Evolutionary conservation across 2,113 vertebrate species (phyloP).

Genomic region (Sphyrna mokarran): DNA sequence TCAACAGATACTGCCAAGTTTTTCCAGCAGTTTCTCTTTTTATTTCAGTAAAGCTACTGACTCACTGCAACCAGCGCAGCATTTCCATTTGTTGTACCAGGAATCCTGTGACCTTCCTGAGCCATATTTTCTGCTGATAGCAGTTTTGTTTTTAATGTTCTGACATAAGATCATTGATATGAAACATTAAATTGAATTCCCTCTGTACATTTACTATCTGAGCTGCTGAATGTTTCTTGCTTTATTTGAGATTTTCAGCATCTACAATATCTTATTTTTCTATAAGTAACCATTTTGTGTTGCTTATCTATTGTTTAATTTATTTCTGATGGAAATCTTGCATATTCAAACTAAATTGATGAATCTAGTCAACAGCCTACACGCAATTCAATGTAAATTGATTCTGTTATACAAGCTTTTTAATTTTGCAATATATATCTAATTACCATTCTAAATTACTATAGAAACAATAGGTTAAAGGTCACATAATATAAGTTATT

Average conservation of each 20-base stretch:
- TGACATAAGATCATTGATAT: background rate
- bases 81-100: background rate
- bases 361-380: background rate
- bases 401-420: background rate
- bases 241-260: background rate
- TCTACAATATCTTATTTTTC: background rate
- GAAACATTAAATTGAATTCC: background rate
- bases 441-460: background rate
- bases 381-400: background rate
- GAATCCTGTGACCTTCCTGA: background rate
- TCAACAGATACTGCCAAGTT: too few species aligned
- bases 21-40: too few species aligned
- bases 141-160: too few species aligned
- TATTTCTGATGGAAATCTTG: background rate
- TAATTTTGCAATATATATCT: background rate
- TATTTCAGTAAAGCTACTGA: background rate
- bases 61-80: background rate
- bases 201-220: background rate
- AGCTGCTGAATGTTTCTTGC: too few species aligned
- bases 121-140: background rate
- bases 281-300: background rate
- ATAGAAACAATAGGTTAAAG: background rate
- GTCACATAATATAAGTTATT: background rate
- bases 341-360: background rate
- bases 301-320: background rate